phyloP scores from a whole-genome alignment of 1,140 invertebrate species.

The Augochlora pura region DNA sequence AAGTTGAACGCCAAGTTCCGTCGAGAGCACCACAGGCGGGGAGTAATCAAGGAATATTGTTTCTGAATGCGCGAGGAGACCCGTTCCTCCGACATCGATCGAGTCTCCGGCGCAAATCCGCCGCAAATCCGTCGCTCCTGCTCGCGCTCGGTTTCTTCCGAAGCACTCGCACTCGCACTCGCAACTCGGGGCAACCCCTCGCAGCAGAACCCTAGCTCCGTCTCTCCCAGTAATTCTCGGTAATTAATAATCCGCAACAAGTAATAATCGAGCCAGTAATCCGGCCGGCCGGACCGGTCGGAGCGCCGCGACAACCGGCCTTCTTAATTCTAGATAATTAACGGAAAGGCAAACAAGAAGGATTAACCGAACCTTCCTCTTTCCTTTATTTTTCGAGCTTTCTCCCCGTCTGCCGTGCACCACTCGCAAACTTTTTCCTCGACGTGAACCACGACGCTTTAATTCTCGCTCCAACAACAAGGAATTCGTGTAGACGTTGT shows the following conservation, averaged over 20 bases:
- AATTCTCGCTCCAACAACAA: too few species aligned
- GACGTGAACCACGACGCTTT: too few species aligned
- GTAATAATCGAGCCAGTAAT: conserved; percentile 80
- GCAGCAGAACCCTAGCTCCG: conserved; percentile 21
- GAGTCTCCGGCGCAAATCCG: neutral
- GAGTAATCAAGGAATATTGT: too few species aligned
- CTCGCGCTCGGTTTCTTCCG: conserved; percentile 5
- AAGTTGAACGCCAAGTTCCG: too few species aligned
- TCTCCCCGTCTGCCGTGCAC: neutral
- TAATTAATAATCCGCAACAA: conserved; percentile 81
- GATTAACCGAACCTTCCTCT: conserved; percentile 66
- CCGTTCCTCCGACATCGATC: conserved; percentile 2
- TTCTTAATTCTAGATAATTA: conserved; percentile 81
- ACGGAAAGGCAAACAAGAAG: conserved; percentile 80
- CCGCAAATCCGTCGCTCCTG: too few species aligned
- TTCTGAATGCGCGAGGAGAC: neutral
- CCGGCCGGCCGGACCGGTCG: conserved; percentile 64
- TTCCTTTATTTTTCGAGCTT: conserved; percentile 50
- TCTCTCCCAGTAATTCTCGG: conserved; percentile 72
- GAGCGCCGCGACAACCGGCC: conserved; percentile 68
- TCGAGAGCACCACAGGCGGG: too few species aligned
- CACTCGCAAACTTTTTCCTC: too few species aligned
- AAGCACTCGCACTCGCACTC: neutral
- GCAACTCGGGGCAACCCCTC: conserved; percentile 10
- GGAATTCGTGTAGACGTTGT: too few species aligned